Evolutionary conservation across 2,797 vertebrate species (phyloP).

Genomic region (Coracias cyanogaster): DNA sequence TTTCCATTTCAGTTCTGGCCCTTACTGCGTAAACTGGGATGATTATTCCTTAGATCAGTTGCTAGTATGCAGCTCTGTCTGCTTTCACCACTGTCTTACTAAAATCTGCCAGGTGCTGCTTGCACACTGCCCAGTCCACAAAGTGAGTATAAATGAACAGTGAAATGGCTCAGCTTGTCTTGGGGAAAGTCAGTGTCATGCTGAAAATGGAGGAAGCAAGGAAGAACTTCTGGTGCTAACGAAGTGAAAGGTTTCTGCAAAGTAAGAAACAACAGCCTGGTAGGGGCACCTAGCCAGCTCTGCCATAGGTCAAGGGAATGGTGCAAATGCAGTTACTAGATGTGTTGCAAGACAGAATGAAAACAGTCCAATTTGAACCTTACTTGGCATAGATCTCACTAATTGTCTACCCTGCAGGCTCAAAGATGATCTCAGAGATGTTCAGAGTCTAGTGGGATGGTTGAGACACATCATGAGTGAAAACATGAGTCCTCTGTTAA

Average conservation of each 20-base stretch:
- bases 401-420: not conserved
- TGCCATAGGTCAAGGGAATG: accelerated
- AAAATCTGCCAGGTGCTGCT: not conserved
- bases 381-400: not conserved
- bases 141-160: not conserved
- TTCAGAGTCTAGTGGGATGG: not conserved
- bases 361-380: accelerated
- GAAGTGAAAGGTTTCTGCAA: not conserved
- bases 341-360: not conserved
- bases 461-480: accelerated
- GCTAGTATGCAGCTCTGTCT: not conserved
- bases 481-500: not conserved
- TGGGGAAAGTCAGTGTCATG: not conserved
- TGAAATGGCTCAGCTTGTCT: not conserved
- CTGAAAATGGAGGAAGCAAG: not conserved
- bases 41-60: not conserved
- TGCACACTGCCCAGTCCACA: not conserved
- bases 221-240: not conserved
- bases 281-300: not conserved
- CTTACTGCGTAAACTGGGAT: accelerated
- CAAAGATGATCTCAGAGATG: not conserved
- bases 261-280: not conserved
- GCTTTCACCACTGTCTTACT: not conserved
- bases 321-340: not conserved
- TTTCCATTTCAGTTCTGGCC: not conserved